Evolutionary conservation across 2,113 vertebrate species (phyloP).

Genomic region (Triplophysa siluroides): DNA sequence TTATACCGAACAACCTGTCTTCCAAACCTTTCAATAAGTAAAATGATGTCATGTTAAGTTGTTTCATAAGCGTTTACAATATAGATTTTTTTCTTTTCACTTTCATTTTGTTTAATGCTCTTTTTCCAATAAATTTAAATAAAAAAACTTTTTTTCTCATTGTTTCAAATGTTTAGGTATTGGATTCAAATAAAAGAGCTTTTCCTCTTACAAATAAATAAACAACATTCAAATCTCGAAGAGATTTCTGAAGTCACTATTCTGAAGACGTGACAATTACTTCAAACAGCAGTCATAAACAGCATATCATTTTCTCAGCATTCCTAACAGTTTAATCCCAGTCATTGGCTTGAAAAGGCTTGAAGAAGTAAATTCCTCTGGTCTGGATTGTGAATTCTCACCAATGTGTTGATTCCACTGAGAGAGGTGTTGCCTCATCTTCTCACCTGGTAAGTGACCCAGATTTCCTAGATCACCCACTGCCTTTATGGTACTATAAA

Average conservation of each 20-base stretch:
- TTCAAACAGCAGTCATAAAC: not conserved
- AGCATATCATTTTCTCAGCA: not conserved
- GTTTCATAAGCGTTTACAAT: conserved; percentile 26
- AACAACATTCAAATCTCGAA: not conserved
- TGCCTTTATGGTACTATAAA: not conserved
- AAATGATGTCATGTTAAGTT: conserved; percentile 48
- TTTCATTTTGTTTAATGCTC: conserved; percentile 25
- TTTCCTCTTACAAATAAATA: not conserved
- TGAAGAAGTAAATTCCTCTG: conserved; percentile 50
- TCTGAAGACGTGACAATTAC: not conserved
- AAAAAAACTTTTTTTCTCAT: not conserved
- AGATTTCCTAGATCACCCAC: conserved; percentile 11
- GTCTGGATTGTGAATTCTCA: conserved; percentile 61
- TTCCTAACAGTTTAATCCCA: not conserved
- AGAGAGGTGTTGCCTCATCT: not conserved
- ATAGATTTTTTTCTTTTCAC: not conserved
- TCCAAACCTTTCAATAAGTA: conserved; percentile 36
- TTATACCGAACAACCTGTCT: not conserved
- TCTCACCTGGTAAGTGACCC: not conserved
- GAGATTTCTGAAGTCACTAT: no score
- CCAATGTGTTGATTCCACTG: conserved; percentile 1
- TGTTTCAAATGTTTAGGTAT: not conserved
- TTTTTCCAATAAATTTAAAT: conserved; percentile 68
- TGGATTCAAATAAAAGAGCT: no score
- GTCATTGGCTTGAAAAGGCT: not conserved